Conservation (phyloP, 2,797 vertebrate species). For the Austrolebias charrua region DNA sequence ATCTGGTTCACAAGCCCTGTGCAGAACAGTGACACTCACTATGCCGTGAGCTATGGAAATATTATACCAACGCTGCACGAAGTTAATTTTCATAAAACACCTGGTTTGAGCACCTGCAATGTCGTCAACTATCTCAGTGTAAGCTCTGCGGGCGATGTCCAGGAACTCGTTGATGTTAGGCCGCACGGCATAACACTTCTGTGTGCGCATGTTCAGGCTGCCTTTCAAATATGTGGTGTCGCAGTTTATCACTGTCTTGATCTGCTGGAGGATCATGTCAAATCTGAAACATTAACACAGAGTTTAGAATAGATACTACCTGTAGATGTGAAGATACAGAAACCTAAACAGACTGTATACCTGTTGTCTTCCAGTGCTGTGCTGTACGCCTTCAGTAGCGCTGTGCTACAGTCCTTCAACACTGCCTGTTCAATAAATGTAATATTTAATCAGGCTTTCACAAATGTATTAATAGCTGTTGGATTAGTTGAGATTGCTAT, state of each 20-base stretch:
- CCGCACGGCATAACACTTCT: constrained; percentile 95
- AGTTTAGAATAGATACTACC: background rate
- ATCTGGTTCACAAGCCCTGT: constrained; percentile 89
- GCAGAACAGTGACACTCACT: constrained; percentile 5
- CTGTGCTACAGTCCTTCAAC: constrained; percentile 86
- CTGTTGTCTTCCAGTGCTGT: constrained; percentile 89
- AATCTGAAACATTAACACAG: constrained; percentile 78
- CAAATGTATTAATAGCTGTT: background rate
- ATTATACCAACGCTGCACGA: background rate
- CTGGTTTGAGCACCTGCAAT: constrained; percentile 84
- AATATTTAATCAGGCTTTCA: background rate
- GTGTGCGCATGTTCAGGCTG: constrained; percentile 93
- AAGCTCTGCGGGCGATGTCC: constrained; percentile 92
- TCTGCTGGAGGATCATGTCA: constrained; percentile 88
- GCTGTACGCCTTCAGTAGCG: constrained; percentile 89
- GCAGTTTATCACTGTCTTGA: constrained; percentile 92
- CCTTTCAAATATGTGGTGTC: constrained; percentile 91
- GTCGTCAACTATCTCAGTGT: constrained; percentile 97
- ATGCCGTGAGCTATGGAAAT: background rate
- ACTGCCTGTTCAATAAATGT: constrained; percentile 71
- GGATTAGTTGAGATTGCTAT: background rate
- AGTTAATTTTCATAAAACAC: background rate
- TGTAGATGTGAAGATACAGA: background rate
- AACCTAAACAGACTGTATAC: constrained; percentile 61
- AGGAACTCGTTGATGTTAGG: constrained; percentile 94